phyloP scores from a whole-genome alignment of 2,888 invertebrate genomes.

The Hofmannophila pseudospretella region DNA sequence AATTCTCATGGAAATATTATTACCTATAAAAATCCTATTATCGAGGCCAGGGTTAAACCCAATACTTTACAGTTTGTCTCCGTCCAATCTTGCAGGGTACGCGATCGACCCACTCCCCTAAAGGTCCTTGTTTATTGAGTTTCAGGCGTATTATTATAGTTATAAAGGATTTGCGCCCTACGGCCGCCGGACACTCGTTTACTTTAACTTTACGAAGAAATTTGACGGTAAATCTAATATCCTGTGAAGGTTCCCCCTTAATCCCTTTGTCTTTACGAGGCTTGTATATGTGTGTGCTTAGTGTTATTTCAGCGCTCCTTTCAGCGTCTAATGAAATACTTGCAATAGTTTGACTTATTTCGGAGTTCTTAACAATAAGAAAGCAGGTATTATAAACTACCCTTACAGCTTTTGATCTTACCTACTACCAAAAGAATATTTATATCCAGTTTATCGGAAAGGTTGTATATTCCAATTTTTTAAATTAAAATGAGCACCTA shows the following conservation, averaged over 20 bases:
- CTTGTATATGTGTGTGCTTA: slow-evolving; percentile 22
- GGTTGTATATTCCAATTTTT: no score
- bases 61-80: slow-evolving; percentile 20
- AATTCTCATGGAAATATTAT: no score
- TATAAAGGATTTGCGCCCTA: slow-evolving; percentile 4
- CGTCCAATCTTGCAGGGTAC: slow-evolving; percentile 16
- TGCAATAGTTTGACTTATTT: slow-evolving; percentile 1
- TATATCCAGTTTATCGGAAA: no score
- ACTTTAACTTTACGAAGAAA: slow-evolving; percentile 37
- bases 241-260: slow-evolving; percentile 32
- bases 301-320: slow-evolving; percentile 22
- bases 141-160: slow-evolving; percentile 5
- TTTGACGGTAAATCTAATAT: slow-evolving; percentile 49
- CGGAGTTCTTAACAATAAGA: no score
- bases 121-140: slow-evolving; percentile 6
- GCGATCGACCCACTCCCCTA: slow-evolving; percentile 8
- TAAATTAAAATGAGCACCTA: no score
- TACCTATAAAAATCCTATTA: no score
- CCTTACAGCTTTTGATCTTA: no score
- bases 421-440: no score
- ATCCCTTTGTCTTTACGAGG: slow-evolving; percentile 30
- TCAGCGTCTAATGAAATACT: slow-evolving; percentile 34
- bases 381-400: no score
- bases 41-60: slow-evolving; percentile 14
- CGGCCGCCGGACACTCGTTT: slow-evolving; percentile 24